Base-by-base conservation (phyloP, 2,888 invertebrate species). In the Furcula furcula region DNA sequence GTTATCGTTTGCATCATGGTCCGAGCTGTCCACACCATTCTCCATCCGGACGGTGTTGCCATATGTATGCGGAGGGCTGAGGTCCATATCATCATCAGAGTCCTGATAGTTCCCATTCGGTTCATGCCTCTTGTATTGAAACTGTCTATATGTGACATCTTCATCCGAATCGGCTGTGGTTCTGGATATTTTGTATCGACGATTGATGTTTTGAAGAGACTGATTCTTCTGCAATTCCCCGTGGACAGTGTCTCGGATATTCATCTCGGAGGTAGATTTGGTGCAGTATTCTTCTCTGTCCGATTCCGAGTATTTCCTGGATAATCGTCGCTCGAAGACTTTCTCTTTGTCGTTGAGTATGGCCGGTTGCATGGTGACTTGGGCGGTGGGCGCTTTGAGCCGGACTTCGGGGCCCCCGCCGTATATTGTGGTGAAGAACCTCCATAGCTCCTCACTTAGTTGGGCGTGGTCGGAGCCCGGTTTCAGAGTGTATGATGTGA, bases 401-500 rank as follows among this genome's bases (percentile, higher is more conserved):
- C 57, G 66, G n/a, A 97, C 90, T 66, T 95, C 96, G 0, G 98
- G 98, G 0, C 98, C 98, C 1, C 98, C 97, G 6, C 96, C 95
- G 71, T 98, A 98, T 32, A 95, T 95, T 41, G 91, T 91, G 32
- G 92, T 91, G 71, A 98, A 94, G 83, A 97, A 97, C 49, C 92
- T 91, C 97, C 98, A 98, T 36, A 96, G 90, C 23, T 94, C 94
- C 56, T 94, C 93, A 52, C 95, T 94, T 26, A 98, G 90, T 65
- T 96, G 95, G 0, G 94, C 94, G 72, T 95, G 95, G 54, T 91
- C 91, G 0, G 90, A 91, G 18, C 90, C 91, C 6, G 81, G 81
- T 36, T 88, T 89, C n/a, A 89, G 56, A 1, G 64, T 56, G 64
- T 76, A 75, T 0, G 68, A 66, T 4, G 74, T 78, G 33, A 43